These are phyloP conservation scores for Poecilia velifera DNA, from an alignment of 2,797 vertebrate genomes.

Conservation along the genomic window DNA sequence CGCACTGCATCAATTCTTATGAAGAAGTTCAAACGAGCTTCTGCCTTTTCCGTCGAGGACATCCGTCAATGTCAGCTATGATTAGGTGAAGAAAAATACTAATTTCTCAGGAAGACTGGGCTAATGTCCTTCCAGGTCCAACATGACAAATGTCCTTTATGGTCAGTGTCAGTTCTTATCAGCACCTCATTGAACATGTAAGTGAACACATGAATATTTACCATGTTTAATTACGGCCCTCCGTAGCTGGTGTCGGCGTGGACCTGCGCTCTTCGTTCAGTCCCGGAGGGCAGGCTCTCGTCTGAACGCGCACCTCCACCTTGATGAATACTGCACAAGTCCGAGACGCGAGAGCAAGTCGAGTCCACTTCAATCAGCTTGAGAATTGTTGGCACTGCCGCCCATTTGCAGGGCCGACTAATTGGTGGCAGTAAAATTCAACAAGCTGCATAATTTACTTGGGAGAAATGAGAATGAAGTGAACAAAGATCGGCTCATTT, in stretches of 20 bases:
- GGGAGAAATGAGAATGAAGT: constrained; percentile 27
- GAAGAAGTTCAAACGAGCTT: constrained; percentile 57
- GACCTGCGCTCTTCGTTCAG: constrained; percentile 36
- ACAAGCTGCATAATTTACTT: constrained; percentile 64
- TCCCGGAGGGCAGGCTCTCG: constrained; percentile 62
- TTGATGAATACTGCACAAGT: constrained; percentile 80
- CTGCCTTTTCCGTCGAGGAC: constrained; percentile 59
- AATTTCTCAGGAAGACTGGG: constrained; percentile 62
- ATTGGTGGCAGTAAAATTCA: constrained; percentile 71
- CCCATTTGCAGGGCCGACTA: constrained; percentile 69
- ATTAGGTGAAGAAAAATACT: constrained; percentile 66
- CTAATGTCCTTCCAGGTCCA: constrained; percentile 64
- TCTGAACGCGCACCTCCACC: constrained; percentile 60
- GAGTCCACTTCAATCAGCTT: constrained; percentile 70
- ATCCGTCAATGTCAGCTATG: constrained; percentile 71
- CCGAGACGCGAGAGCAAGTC: constrained; percentile 31
- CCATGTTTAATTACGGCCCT: constrained; percentile 74
- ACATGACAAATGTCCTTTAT: constrained; percentile 70
- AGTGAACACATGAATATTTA: constrained; percentile 82
- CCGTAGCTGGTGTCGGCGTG: constrained; percentile 48
- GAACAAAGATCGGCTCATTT: constrained; percentile 49
- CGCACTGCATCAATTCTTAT: constrained; percentile 25
- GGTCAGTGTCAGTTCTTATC: constrained; percentile 74
- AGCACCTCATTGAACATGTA: constrained; percentile 80
- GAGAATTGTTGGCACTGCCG: constrained; percentile 70